Conservation (phyloP, 23 tunicate genomes). For the Ascidia mentula region DNA sequence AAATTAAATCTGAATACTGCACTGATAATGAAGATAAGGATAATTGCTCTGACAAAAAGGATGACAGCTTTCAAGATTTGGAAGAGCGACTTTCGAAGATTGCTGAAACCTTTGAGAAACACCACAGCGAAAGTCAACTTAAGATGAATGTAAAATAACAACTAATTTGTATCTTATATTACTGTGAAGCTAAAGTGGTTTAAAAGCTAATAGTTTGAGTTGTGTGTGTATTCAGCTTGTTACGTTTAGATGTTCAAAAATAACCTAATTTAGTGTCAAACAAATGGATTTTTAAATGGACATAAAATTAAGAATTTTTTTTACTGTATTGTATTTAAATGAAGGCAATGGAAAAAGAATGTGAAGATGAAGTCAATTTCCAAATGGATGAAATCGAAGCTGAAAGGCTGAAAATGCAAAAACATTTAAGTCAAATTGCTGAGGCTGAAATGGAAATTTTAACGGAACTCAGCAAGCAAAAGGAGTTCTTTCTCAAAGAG, state of each 20-base stretch:
- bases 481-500: constrained; percentile 22
- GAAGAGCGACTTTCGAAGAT: not conserved
- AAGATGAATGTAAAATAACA: not conserved
- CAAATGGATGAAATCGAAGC: not conserved
- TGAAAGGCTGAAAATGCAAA: not conserved
- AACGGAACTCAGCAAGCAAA: constrained; percentile 22
- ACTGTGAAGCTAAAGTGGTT: not conserved
- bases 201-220: no score
- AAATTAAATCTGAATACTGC: no score
- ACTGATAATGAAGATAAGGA: no score
- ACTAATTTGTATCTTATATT: not conserved
- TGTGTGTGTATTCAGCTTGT: not conserved
- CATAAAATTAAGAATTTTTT: no score
- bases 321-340: not conserved
- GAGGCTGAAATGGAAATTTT: constrained; percentile 27
- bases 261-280: not conserved
- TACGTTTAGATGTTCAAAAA: not conserved
- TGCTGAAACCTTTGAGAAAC: not conserved
- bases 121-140: not conserved
- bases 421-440: not conserved
- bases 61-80: not conserved
- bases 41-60: not conserved
- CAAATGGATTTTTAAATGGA: not conserved
- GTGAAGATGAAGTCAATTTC: not conserved
- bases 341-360: not conserved